These are phyloP conservation scores for Mythimna vitellina DNA, from an alignment of 2,888 invertebrate genomes.

Conservation along the genomic window DNA sequence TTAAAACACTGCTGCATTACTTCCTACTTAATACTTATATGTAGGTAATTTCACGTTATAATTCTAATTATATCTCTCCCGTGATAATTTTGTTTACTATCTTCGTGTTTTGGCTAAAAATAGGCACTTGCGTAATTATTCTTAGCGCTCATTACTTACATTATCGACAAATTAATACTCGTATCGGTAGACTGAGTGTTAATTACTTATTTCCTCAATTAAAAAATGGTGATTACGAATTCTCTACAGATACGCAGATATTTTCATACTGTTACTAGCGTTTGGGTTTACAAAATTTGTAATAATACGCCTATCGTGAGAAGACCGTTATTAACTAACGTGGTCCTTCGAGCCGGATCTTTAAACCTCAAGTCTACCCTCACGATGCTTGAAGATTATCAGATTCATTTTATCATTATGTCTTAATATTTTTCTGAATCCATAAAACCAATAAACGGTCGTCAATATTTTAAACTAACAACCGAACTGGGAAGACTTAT, in stretches of 20 bases:
- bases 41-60: constrained; percentile 4
- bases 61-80: constrained; percentile 35
- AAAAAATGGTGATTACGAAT: constrained; percentile 6
- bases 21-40: constrained; percentile 15
- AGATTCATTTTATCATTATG: neutral
- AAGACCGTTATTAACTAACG: neutral
- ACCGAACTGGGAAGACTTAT: neutral
- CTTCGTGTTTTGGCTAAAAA: constrained; percentile 14
- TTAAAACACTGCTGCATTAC: constrained; percentile 8
- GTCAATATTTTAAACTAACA: too few species aligned
- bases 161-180: constrained; percentile 13
- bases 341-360: neutral
- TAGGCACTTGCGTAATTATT: constrained; percentile 23
- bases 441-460: too few species aligned
- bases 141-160: constrained; percentile 1
- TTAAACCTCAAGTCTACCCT: neutral
- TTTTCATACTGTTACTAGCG: neutral
- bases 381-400: neutral
- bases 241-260: neutral
- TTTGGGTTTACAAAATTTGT: neutral
- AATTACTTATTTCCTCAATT: constrained; percentile 26
- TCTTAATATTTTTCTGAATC: neutral
- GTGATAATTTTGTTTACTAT: constrained; percentile 27
- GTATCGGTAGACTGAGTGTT: neutral
- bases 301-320: neutral